Evolutionary conservation across 2,888 invertebrate genomes (phyloP), one percentile per base, ranked within the genome.

Genomic region (Dendrolimus houi): DNA sequence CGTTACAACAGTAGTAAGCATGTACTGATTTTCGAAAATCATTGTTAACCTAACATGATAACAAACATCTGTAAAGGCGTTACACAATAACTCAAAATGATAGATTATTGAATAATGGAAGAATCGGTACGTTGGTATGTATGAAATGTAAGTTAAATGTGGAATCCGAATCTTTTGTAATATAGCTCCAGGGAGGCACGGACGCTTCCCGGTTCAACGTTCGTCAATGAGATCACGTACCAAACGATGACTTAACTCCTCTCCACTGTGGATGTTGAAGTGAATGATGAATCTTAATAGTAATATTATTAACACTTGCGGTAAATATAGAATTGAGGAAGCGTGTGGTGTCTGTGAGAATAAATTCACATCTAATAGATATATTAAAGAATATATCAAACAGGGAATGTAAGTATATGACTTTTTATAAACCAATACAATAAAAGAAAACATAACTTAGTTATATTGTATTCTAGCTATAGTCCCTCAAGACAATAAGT

Each of bases 161-260:
- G 61, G 62, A 63, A 63, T 64, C 63, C 60, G 63, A 58, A 62
- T 59, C 55, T 55, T 58, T 60, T 60, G 60, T 57, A 54, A 41
- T 29, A 54, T 40, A 54, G 41, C 54, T 54, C 40, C 70, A 68
- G 66, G 66, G 66, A 64, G 61, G 61, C 62, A 66, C 65, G 67
- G 67, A 63, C 68, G 71, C 64, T 81, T 81, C 81, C 79, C 71
- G 80, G 80, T 79, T 81, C 80, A 81, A 77, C 71, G 81, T 58
- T 68, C 81, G 72, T 71, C 79, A 79, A 76, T 76, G 77, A 75
- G 77, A 76, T 73, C 75, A 73, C 70, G 70, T 67, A 69, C 72
- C 69, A 68, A 75, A 71, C 73, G 71, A 70, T 72, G 75, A 77
- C 69, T 70, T 71, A 66, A 69, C 71, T 65, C 68, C 68, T 69